Evolutionary conservation across 2,113 vertebrate species (phyloP), one percentile per base, ranked within the genome.

Genomic region (Athene cunicularia): DNA sequence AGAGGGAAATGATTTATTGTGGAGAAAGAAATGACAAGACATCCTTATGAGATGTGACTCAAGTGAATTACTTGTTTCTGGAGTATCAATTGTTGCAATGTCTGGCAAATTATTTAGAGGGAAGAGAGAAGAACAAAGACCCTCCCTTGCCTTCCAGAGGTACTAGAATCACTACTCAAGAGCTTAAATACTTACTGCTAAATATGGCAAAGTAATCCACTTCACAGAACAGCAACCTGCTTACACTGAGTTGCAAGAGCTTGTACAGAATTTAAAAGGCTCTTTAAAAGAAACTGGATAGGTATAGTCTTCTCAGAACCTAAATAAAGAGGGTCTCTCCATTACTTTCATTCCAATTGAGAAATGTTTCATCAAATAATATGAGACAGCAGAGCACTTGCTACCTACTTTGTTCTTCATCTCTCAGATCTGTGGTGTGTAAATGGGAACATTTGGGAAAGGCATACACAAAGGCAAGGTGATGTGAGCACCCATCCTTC

Each of bases 181-280:
- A 52, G 50, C 53, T 94, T 93, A 94, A 88, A 90, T 49, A 21
- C 58, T 94, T 95, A 74, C n/a, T 85, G 49, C 47, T 94, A 92
- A 94, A 95, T 74, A 79, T 50, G 58, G 62, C 35, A 74, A 89
- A 83, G 21, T 88, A 95, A 96, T 80, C 73, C 73, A 89, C 88
- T 95, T 88, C 3, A 0, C 28, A 74, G 72, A 77, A 68, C 9
- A 56, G 39, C 66, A 80, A 56, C 37, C 55, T 67, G 21, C 9
- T 92, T 28, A 27, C 28, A 30, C 26, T 39, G 32, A 76, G 17
- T 67, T 86, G 70, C 37, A 86, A 95, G 64, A 91, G 11, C 28
- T 52, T 87, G 47, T 58, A 41, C 12, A 73, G 27, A 74, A 62
- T 58, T 80, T 64, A 43, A 67, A 72, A 58, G 52, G 11, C 58